Base-by-base conservation (phyloP, 2,113 vertebrate genomes). In the Acanthisitta chloris region DNA sequence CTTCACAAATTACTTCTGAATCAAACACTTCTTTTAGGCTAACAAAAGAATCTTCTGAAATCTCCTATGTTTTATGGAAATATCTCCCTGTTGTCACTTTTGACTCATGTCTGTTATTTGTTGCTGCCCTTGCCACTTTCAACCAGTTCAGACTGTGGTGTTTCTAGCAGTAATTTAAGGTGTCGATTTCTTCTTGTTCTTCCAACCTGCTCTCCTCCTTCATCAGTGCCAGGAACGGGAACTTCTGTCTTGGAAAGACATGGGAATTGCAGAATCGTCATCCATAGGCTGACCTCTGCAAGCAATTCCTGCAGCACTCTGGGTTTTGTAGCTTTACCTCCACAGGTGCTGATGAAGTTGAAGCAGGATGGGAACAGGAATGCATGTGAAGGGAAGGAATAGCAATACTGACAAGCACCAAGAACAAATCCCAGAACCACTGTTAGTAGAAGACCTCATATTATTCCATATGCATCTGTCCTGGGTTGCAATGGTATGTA, bases 21-120 rank as follows among this genome's bases (percentile, higher is more conserved):
- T 92, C 20, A 95, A 81, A 70, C 23, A 84, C 81, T 95, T 95
- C 26, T 78, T 93, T 86, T 28, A 88, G 29, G 45, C 55, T 51
- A 36, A 48, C 7, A 17, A 87, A 66, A 25, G 81, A 43, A 43
- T 36, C 6, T 29, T 66, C 14, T 77, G 16, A 55, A 86, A 88
- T 88, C 33, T 73, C 38, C 33, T 52, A 81, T 29, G 6, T 83
- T 92, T 92, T 80, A 48, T 17, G 8, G 49, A 93, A 90, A 14
- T 45, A 52, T 3, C 5, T 49, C 31, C 18, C 16, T 65, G 10
- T 64, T 90, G 33, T 33, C 10, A 16, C 40, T 81, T 52, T 66
- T 58, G 14, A 62, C 25, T 70, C 20, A 24, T 29, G 4, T 54
- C 66, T 46, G 33, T 45, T 34, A 58, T 33, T 82, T 87, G 25